Conservation (phyloP, 2,113 vertebrate genomes). For the Gambusia affinis region DNA sequence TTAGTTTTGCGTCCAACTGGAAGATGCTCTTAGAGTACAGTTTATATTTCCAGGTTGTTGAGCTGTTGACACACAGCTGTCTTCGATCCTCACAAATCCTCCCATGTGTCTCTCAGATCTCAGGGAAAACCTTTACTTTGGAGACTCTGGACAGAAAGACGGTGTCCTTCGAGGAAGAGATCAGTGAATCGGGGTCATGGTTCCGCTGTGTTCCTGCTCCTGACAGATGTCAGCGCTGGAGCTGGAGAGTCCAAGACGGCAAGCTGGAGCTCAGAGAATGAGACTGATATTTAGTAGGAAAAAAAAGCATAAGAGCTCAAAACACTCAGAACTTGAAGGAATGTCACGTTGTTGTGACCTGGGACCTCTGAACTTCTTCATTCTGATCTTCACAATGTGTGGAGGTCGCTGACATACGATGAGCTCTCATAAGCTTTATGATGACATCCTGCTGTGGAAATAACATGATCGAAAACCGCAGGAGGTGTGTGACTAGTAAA, state of each 20-base stretch:
- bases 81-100: background rate
- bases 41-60: background rate
- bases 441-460: background rate
- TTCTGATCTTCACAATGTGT: background rate
- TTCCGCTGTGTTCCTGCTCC: constrained; percentile 88
- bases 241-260: constrained; percentile 88
- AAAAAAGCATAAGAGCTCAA: background rate
- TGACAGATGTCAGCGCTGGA: constrained; percentile 85
- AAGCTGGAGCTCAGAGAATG: constrained; percentile 80
- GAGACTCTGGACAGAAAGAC: constrained; percentile 89
- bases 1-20: background rate
- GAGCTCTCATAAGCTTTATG: background rate
- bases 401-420: background rate
- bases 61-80: rapidly evolving
- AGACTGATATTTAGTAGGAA: background rate
- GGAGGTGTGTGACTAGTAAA: background rate
- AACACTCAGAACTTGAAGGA: background rate
- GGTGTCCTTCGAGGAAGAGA: constrained; percentile 84
- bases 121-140: constrained; percentile 87
- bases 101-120: constrained; percentile 77
- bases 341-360: background rate
- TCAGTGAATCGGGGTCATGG: constrained; percentile 85
- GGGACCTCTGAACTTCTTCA: background rate
- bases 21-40: background rate
- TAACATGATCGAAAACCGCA: background rate